phyloP scores from a whole-genome alignment of 2,797 vertebrate genomes.

The Poeciliopsis presidionis region DNA sequence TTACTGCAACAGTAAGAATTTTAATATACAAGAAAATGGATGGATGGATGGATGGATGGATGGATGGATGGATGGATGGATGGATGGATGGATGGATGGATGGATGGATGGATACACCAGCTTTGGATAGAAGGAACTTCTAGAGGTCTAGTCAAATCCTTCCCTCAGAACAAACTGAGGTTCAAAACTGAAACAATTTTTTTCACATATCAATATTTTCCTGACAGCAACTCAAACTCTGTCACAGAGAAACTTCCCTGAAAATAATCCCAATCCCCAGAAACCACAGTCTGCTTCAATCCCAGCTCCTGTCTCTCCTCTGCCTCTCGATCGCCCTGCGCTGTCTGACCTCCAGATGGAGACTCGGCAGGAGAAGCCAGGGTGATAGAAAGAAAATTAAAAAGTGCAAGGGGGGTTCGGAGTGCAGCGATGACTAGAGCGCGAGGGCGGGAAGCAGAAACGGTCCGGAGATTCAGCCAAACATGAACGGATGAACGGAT shows the following conservation, averaged over 20 bases:
- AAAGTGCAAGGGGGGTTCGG: conserved; percentile 74
- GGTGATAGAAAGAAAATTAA: conserved; percentile 81
- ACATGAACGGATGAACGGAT: conserved; percentile 49
- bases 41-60: background rate
- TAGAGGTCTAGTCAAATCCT: background rate
- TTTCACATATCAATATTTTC: background rate
- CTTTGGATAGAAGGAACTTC: background rate
- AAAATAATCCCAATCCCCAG: conserved; percentile 9
- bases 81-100: too few relatives aligned
- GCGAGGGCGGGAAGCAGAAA: conserved; percentile 45
- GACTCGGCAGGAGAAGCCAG: conserved; percentile 75
- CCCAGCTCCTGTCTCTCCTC: conserved; percentile 20
- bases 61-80: too few relatives aligned
- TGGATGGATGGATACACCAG: background rate
- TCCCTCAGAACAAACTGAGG: background rate
- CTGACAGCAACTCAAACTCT: background rate
- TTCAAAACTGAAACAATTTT: background rate
- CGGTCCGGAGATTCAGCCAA: conserved; percentile 53
- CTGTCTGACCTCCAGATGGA: conserved; percentile 85
- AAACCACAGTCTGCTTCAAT: conserved; percentile 25
- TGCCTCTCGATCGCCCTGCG: conserved; percentile 76
- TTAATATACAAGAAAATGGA: too few relatives aligned
- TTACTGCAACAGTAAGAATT: too few relatives aligned
- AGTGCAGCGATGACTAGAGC: conserved; percentile 60
- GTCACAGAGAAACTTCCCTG: background rate